A percentile compares a stretch with the other conserved stretches of the same genome.
phyloP scores from a whole-genome alignment of 2,113 vertebrate species.

The Harpagus bidentatus region DNA sequence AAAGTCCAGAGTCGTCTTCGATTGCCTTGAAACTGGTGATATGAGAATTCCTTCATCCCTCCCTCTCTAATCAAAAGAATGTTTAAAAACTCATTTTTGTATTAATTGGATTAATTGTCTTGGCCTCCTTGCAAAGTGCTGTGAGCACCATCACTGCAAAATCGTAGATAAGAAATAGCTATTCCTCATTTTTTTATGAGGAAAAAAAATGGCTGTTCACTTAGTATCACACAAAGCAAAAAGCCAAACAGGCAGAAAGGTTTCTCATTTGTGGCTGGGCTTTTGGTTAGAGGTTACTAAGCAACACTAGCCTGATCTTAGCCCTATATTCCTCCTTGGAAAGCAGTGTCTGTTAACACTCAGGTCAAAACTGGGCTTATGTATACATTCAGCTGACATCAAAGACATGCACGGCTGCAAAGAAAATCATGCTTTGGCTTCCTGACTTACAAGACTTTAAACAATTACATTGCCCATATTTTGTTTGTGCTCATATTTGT shows the following conservation, averaged over 20 bases:
- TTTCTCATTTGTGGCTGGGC: not conserved
- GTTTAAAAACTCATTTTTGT: not conserved
- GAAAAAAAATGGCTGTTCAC: not conserved
- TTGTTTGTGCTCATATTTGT: not conserved
- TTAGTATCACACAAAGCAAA: not conserved
- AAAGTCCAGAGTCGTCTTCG: not conserved
- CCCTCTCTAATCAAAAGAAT: not conserved
- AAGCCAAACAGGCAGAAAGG: not conserved
- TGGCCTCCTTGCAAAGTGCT: not conserved
- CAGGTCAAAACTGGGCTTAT: not conserved
- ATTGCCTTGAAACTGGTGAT: not conserved
- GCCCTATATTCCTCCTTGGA: not conserved
- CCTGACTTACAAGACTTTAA: not conserved
- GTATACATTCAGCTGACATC: slow-evolving; percentile 1
- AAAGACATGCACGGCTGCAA: not conserved
- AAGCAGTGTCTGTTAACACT: not conserved
- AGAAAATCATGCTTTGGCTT: not conserved
- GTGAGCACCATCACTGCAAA: not conserved
- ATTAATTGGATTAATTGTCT: not conserved
- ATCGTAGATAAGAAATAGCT: not conserved
- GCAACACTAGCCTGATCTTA: not conserved
- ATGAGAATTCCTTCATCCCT: not conserved
- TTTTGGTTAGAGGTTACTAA: slow-evolving; percentile 5
- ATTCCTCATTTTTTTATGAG: not conserved
- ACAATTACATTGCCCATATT: not conserved